Evolutionary conservation across 2,113 vertebrate genomes (phyloP), one percentile per base, ranked within the genome.

Genomic region (Toxostoma redivivum): DNA sequence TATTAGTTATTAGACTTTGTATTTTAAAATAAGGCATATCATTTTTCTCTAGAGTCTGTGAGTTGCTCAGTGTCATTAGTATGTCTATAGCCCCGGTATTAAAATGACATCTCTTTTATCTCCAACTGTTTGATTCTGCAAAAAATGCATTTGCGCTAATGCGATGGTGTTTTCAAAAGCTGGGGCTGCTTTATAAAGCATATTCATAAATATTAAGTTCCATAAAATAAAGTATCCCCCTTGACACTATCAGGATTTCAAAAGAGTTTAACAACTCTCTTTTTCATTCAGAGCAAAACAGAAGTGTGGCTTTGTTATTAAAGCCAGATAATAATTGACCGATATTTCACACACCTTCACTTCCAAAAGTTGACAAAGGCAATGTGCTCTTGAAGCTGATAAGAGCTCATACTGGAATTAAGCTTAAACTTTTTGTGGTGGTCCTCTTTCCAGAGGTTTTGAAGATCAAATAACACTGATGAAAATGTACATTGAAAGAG

Each of bases 301-400:
- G 33, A 92, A 80, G 8, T 33, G 48, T 45, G 51, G 33, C 61
- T 96, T 93, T 91, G 50, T 71, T 74, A 54, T 70, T 56, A 82
- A 78, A 89, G 27, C 7, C 60, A 94, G 70, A 85, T 72, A 87
- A 81, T 81, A 92, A 93, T 48, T 94, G 90, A 58, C 78, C 88
- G 86, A 84, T 67, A 93, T 94, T 95, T 96, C 85, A 48, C 40
- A 44, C 48, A 88, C 13, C 17, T 92, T 86, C 42, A 53, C 64
- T 88, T 71, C 64, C 73, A 54, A 69, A 81, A 86, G 48, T 33
- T 79, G 54, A 44, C 58, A 77, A 88, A 80, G 53, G 18, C 45
- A 73, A 15, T 56, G 44, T 1, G 1, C 4, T 86, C 57, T 69
- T 78, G 82, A 81, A 81, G 30, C 19, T 67, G n/a, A 33, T 66